Evolutionary conservation across 2,113 vertebrate genomes (phyloP).

Genomic region (Phainopepla nitens): DNA sequence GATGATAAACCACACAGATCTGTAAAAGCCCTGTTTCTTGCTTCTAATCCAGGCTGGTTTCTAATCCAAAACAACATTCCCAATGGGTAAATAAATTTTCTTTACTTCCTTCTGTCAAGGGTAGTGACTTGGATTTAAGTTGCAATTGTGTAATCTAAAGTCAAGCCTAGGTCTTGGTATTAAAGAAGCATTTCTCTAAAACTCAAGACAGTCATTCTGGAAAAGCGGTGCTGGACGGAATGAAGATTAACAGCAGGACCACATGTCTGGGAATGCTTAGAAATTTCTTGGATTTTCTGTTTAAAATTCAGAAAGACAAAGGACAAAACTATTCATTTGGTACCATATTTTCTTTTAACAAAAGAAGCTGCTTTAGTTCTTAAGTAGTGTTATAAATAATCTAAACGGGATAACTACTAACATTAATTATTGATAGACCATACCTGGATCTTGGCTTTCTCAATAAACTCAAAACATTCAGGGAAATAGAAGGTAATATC

Average conservation of each 20-base stretch:
- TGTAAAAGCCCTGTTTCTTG: background rate
- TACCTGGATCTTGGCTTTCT: slow-evolving; percentile 84
- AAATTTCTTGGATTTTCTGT: background rate
- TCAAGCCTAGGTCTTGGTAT: background rate
- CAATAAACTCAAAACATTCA: slow-evolving; percentile 92
- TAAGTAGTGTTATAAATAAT: background rate
- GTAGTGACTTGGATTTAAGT: background rate
- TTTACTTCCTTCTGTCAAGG: background rate
- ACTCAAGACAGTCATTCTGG: background rate
- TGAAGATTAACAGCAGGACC: background rate
- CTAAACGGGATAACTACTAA: background rate
- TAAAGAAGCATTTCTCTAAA: background rate
- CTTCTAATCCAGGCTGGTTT: background rate
- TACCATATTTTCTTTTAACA: background rate
- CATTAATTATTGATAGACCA: background rate
- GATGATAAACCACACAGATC: background rate
- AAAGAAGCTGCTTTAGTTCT: background rate
- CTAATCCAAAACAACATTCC: background rate
- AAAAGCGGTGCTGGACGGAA: background rate
- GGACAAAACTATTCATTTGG: background rate
- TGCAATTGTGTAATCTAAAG: background rate
- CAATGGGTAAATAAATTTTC: background rate
- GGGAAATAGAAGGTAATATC: slow-evolving; percentile 83
- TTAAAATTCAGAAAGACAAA: background rate
- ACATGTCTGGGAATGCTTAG: background rate